These are phyloP conservation scores for Penaeus chinensis DNA, from an alignment of 1,140 invertebrate species.

Conservation along the genomic window DNA sequence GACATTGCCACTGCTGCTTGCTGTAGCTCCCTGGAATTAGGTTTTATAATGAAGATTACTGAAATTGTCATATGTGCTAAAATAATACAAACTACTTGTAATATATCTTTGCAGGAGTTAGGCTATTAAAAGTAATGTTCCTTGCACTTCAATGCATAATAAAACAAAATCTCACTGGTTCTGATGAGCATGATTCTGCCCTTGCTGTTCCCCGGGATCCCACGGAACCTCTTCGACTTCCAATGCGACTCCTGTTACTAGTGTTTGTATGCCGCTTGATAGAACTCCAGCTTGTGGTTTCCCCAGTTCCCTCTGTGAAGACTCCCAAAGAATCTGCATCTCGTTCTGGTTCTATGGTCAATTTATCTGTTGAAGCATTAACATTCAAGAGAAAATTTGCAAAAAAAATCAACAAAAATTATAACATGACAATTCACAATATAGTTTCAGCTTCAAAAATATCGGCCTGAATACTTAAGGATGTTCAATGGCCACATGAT, in stretches of 20 bases:
- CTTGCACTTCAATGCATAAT: background rate
- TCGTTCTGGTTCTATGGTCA: constrained; percentile 49
- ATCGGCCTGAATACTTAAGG: background rate
- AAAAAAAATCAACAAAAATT: background rate
- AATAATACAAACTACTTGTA: background rate
- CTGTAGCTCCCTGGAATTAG: constrained; percentile 23
- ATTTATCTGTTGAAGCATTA: constrained; percentile 32
- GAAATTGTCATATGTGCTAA: background rate
- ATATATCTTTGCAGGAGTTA: background rate
- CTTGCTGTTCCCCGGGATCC: constrained; percentile 30
- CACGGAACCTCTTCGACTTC: constrained; percentile 37
- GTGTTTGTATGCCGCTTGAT: constrained; percentile 27
- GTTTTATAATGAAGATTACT: constrained; percentile 2
- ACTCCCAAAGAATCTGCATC: constrained; percentile 28
- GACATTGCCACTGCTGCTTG: constrained; percentile 35
- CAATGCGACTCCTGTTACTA: constrained; percentile 29
- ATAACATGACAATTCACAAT: background rate
- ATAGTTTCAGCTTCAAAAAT: background rate
- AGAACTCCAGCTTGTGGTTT: constrained; percentile 9
- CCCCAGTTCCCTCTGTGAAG: constrained; percentile 12
- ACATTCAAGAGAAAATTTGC: background rate
- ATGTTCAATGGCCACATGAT: background rate
- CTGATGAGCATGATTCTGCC: constrained; percentile 49
- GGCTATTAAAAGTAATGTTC: too few species aligned
- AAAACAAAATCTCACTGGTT: constrained; percentile 14